Evolutionary conservation across 2,888 invertebrate species (phyloP), one percentile per base, ranked within the genome.

Genomic region (Drosophila neotestacea): DNA sequence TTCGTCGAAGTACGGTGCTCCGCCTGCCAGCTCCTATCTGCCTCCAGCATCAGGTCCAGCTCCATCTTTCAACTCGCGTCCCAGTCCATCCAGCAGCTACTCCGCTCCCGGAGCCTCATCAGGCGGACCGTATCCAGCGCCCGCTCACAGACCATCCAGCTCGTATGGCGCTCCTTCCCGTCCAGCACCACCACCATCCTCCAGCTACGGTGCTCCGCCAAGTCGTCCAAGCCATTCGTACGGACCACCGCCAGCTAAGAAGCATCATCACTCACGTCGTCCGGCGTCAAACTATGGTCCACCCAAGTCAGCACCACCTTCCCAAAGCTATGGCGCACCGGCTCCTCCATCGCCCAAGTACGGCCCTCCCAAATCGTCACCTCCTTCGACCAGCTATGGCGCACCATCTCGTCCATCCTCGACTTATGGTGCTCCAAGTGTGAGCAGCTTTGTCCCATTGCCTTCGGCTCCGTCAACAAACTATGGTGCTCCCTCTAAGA

Each of bases 11-110:
- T 93, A 92, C 61, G 92, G 92, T 27, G 93, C 93, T 28, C 94
- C 94, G 27, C 94, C 94, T 3, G 93, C 94, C 0, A 94, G 93
- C 27, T 93, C 93, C 4, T 95, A 95, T 79, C 93, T 94, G 39
- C 94, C 94, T 0, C 94, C 94, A 1, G 91, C 92, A 9, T 92
- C 92, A 1, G 92, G 90, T 0, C 92, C 92, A 7, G 93, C 93
- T 13, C 93, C 93, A 6, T 72, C 84, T 2, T 86, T 83, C 30
- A 79, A 77, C 16, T 69, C 88, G 16, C 77, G 66, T 79, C 34
- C 90, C 80, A 59, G 92, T 4, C 77, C 84, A 0, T 79, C 79
- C 16, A 81, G 79, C 69, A 89, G 92, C 81, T 94, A 94, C 79
- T 62, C 74, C 4, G 88, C 94, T 2, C 91, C 91, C 1, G 77